A percentile compares a stretch with the other conserved stretches of the same genome.
These are phyloP conservation scores for Loriculus beryllinus DNA, from an alignment of 2,797 vertebrate genomes.

Conservation along the genomic window DNA sequence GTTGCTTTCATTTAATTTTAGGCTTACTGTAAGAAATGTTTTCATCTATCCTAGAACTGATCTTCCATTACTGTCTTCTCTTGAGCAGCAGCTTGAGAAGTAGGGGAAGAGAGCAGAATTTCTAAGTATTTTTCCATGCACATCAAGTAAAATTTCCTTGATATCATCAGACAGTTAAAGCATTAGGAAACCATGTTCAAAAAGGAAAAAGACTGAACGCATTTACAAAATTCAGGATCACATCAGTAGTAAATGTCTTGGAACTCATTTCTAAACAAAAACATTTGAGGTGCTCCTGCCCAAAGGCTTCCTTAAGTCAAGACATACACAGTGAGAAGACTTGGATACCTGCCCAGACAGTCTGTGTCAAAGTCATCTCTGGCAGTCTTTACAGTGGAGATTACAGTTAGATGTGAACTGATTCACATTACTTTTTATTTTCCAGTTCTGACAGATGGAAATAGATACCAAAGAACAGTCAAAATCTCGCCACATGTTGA, in stretches of 20 bases:
- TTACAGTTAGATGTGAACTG: conserved; percentile 35
- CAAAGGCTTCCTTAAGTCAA: neutral
- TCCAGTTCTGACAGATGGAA: conserved; percentile 39
- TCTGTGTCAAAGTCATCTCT: neutral
- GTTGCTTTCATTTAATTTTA: neutral
- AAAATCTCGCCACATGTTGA: conserved; percentile 19
- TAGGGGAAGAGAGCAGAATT: neutral
- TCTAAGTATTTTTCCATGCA: neutral
- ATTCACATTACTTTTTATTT: conserved; percentile 46
- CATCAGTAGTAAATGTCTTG: neutral
- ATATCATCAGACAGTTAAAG: neutral
- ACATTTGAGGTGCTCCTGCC: neutral
- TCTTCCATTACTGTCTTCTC: neutral
- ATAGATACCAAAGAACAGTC: conserved; percentile 23
- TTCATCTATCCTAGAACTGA: neutral
- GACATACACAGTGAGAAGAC: neutral
- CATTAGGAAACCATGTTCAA: neutral
- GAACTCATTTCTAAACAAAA: neutral
- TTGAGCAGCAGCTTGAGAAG: neutral
- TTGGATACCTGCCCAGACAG: neutral
- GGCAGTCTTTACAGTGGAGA: conserved; percentile 33
- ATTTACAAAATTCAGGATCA: neutral
- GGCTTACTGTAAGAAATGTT: neutral
- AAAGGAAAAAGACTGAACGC: neutral
- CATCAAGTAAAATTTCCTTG: neutral